These are phyloP conservation scores for Cephus sareptanus DNA, from an alignment of 2,888 invertebrate genomes.

Conservation along the genomic window DNA sequence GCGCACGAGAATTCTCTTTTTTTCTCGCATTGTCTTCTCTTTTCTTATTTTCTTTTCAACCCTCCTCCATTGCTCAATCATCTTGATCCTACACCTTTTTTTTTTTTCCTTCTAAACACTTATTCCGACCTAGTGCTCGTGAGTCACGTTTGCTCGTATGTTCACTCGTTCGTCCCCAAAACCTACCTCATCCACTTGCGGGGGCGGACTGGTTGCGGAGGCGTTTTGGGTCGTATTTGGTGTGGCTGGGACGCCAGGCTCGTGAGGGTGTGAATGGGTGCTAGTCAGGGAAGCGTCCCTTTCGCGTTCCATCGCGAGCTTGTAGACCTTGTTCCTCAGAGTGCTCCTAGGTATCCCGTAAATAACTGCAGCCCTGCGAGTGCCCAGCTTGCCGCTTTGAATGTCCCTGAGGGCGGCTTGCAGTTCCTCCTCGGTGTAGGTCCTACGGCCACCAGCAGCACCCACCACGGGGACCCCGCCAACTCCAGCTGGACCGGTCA, in stretches of 20 bases:
- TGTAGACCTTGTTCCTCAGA: slow-evolving; percentile 94
- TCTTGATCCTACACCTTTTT: neutral
- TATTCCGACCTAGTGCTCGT: neutral
- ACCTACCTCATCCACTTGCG: slow-evolving; percentile 65
- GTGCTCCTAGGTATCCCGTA: slow-evolving; percentile 98
- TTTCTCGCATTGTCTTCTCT: neutral
- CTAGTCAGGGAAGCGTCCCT: slow-evolving; percentile 73
- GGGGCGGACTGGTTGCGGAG: slow-evolving; percentile 58
- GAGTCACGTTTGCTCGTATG: slow-evolving; percentile 5
- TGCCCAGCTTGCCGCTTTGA: slow-evolving; percentile 91
- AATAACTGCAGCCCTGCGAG: slow-evolving; percentile 91
- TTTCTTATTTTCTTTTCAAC: neutral
- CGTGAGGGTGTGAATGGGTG: slow-evolving; percentile 62
- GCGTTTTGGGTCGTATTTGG: slow-evolving; percentile 58
- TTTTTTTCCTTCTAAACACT: neutral
- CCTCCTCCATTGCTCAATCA: neutral
- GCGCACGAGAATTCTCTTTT: slow-evolving; percentile 11
- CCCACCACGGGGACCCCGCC: slow-evolving; percentile 86
- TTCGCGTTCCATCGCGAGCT: slow-evolving; percentile 79
- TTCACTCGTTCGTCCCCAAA: slow-evolving; percentile 48
- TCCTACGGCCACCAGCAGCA: slow-evolving; percentile 73
- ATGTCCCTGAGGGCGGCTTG: slow-evolving; percentile 95
- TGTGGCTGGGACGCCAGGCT: slow-evolving; percentile 54
- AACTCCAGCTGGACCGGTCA: slow-evolving; percentile 77
- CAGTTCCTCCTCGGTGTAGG: slow-evolving; percentile 96